phyloP scores from a whole-genome alignment of 1,140 invertebrate species.

The Drosophila busckii region DNA sequence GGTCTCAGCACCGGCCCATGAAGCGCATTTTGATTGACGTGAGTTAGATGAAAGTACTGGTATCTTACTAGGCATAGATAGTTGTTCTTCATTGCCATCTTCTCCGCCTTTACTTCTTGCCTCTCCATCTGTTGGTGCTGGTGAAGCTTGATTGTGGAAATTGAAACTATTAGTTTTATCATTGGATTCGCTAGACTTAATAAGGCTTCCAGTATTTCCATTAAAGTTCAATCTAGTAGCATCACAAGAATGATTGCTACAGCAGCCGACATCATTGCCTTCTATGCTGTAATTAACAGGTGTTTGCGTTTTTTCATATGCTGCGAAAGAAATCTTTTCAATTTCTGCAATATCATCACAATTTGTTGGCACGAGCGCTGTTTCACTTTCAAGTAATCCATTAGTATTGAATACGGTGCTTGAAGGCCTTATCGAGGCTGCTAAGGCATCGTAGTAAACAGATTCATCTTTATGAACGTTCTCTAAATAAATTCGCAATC shows the following conservation, averaged over 20 bases:
- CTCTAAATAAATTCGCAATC: too few relatives aligned
- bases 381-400: too few relatives aligned
- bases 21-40: conserved; percentile 81
- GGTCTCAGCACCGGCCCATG: conserved; percentile 80
- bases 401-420: background rate
- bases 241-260: conserved; percentile 3
- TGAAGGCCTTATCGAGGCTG: conserved; percentile 28
- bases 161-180: conserved; percentile 1
- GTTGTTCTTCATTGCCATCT: conserved; percentile 25
- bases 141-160: background rate
- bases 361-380: conserved; percentile 16
- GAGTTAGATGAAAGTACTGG: conserved; percentile 53
- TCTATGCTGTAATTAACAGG: conserved; percentile 14
- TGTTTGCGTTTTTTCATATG: conserved; percentile 4
- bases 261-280: conserved; percentile 3
- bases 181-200: conserved; percentile 37
- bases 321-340: conserved; percentile 5
- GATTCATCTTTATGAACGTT: conserved; percentile 64
- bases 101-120: conserved; percentile 45
- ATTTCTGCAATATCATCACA: conserved; percentile 39
- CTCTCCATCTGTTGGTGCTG: too few relatives aligned
- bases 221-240: conserved; percentile 23
- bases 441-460: conserved; percentile 68
- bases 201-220: conserved; percentile 14
- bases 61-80: conserved; percentile 60